Conservation (phyloP, 2,797 vertebrate species). For the Limnodromus scolopaceus region DNA sequence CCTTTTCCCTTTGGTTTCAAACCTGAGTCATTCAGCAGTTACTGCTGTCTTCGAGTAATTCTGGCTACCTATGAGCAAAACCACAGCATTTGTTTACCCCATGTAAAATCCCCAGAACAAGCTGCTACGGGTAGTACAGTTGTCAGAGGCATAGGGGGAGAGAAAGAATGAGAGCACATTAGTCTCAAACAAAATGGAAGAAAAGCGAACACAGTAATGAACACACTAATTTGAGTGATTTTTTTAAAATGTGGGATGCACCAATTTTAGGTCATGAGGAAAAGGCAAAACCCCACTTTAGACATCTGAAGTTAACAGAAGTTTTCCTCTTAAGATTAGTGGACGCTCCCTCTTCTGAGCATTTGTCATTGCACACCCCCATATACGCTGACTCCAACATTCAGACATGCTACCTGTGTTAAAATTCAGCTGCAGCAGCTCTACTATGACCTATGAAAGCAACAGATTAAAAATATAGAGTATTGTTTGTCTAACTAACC, state of each 20-base stretch:
- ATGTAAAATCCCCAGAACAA: neutral
- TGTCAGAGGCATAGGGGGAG: neutral
- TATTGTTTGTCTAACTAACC: neutral
- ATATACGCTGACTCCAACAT: neutral
- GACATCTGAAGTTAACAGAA: neutral
- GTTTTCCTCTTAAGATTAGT: neutral
- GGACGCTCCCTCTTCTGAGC: neutral
- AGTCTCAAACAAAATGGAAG: neutral
- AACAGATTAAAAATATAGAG: neutral
- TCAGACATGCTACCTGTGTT: neutral
- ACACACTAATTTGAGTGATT: neutral
- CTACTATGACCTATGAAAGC: neutral
- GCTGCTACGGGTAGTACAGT: neutral
- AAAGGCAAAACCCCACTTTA: neutral
- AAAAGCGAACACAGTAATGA: neutral
- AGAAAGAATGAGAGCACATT: neutral
- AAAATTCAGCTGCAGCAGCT: neutral
- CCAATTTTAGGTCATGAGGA: neutral
- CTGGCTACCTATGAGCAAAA: neutral
- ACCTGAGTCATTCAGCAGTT: neutral
- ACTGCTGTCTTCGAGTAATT: neutral
- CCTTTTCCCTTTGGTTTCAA: neutral
- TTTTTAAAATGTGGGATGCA: neutral
- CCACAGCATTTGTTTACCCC: neutral
- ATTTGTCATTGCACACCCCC: fast-evolving